Base-by-base conservation (phyloP, 2,888 invertebrate genomes). In the Agrypnus murinus region DNA sequence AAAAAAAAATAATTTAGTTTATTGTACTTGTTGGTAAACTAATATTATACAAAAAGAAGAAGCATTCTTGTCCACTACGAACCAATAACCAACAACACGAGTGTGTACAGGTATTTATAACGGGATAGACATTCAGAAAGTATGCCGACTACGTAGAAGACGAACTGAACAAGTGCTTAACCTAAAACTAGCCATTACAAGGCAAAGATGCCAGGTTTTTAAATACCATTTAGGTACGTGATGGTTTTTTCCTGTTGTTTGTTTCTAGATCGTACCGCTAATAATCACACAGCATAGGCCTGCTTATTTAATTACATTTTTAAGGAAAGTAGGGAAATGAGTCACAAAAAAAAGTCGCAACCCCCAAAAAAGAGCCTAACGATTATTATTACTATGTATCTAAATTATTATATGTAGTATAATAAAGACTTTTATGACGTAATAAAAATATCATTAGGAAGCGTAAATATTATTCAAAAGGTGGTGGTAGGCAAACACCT, bases 101-200 rank as follows among this genome's bases (percentile, higher is more conserved):
- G 38, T n/a, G n/a, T n/a, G n/a, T 58, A 38, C 57, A 67, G 40
- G 36, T 53, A 15, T 15, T 19, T 57, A 57, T 64, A 70, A 70
- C 70, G 70, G 70, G 45, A 70, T 57, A 19, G 34, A 53, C 48
- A 60, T 65, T 59, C 60, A 60, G 67, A 73, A 75, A 75, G 75
- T 75, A 70, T 75, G 75, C 68, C 75, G 71, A 59, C 63, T 71
- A 48, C 55, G 43, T 60, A 65, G 53, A 65, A 69, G 38, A 40
- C n/a, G n/a, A 25, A 25, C 25, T 25, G 25, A 25, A 25, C 63
- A 31, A 45, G 57, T 58, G 58, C 60, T 63, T 68, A 68, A 63
- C 68, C 63, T 63, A 58, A 68, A 68, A 63, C 38, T 55, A 14
- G 45, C 25, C 55, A 38, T 50, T 48, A 46, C 34, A 59, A 25